Evolutionary conservation across 2,888 invertebrate genomes (phyloP).

Genomic region (Morpho achilles): DNA sequence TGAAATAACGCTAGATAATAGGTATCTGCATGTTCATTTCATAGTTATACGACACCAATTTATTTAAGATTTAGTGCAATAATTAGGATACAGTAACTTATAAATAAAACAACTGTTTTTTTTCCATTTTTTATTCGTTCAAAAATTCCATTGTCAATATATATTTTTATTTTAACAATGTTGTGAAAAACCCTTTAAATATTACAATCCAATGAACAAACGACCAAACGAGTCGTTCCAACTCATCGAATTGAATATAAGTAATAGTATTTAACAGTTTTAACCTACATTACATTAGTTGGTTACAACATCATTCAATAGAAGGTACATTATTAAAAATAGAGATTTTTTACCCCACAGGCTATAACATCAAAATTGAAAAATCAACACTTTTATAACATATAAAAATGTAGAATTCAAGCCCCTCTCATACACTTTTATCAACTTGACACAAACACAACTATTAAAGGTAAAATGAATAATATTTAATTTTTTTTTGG

Average conservation of each 20-base stretch:
- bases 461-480: neutral
- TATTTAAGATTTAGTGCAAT: too few relatives aligned
- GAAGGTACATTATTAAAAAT: constrained; percentile 40
- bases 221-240: constrained; percentile 25
- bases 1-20: too few relatives aligned
- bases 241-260: constrained; percentile 40
- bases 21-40: too few relatives aligned
- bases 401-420: constrained; percentile 27
- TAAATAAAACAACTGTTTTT: constrained; percentile 42
- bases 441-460: constrained; percentile 1
- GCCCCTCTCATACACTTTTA: constrained; percentile 10
- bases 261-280: constrained; percentile 47
- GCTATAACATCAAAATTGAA: constrained; percentile 37
- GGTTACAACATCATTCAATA: constrained; percentile 37
- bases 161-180: constrained; percentile 50
- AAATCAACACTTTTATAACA: constrained; percentile 28
- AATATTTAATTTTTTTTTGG: too few relatives aligned
- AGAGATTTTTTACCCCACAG: constrained; percentile 45
- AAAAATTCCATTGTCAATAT: constrained; percentile 60
- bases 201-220: constrained; percentile 44
- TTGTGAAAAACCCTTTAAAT: constrained; percentile 52
- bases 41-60: too few relatives aligned
- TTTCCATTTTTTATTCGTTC: constrained; percentile 60
- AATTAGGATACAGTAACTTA: too few relatives aligned
- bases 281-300: constrained; percentile 40